Evolutionary conservation across 1,140 invertebrate species (phyloP).

Genomic region (Conus betulinus): DNA sequence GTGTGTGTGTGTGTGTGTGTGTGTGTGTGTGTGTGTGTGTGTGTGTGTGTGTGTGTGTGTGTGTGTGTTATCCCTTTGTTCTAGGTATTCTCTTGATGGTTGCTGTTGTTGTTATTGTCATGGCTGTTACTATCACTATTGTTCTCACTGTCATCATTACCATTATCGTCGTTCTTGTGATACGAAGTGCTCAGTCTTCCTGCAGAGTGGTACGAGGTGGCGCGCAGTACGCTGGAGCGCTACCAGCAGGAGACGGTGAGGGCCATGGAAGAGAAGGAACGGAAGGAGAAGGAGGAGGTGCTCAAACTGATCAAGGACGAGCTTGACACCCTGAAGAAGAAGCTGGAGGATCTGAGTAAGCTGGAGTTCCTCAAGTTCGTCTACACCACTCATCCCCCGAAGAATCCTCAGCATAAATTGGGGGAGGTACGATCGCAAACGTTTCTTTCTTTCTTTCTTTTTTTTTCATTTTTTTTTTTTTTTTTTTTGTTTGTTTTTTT

Average conservation of each 20-base stretch:
- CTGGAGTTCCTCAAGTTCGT: constrained; percentile 53
- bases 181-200: not conserved
- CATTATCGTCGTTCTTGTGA: too few species aligned
- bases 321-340: constrained; percentile 42
- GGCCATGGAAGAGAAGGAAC: constrained; percentile 45
- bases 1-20: too few species aligned
- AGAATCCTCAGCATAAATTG: constrained; percentile 47
- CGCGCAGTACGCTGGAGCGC: constrained; percentile 40
- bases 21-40: too few species aligned
- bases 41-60: too few species aligned
- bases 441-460: not conserved
- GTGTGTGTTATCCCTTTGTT: too few species aligned
- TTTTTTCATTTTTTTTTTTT: too few species aligned
- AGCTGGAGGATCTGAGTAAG: constrained; percentile 9
- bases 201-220: constrained; percentile 56
- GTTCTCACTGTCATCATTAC: too few species aligned
- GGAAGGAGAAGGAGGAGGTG: constrained; percentile 44
- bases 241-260: constrained; percentile 55
- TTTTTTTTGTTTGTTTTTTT: too few species aligned
- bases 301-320: constrained; percentile 49
- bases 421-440: not conserved
- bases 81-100: too few species aligned
- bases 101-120: too few species aligned
- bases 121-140: too few species aligned
- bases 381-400: constrained; percentile 55